Percentiles rank a stretch among this genome's conserved stretches.
phyloP scores from a whole-genome alignment of 2,888 invertebrate genomes.

The Meteorus colon region DNA sequence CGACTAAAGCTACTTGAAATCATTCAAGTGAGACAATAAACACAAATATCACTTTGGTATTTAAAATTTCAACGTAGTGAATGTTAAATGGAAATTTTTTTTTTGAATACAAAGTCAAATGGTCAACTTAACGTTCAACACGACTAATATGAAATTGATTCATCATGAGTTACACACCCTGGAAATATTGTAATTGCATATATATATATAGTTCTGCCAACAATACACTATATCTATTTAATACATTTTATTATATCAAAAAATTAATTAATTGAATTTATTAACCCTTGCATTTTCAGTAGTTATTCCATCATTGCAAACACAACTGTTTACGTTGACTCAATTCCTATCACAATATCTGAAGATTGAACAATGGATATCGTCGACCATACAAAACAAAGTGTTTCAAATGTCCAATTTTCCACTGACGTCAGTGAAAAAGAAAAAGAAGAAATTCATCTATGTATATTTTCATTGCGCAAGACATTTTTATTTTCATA shows the following conservation, averaged over 20 bases:
- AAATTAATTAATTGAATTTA: slow-evolving; percentile 51
- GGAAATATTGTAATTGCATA: slow-evolving; percentile 61
- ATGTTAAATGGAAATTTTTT: not conserved
- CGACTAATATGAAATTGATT: not conserved
- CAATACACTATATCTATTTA: slow-evolving; percentile 70
- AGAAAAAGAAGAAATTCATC: not conserved
- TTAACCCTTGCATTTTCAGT: not conserved
- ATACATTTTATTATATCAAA: slow-evolving; percentile 72
- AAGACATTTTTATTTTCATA: not conserved
- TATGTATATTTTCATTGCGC: not conserved
- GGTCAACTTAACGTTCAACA: not conserved
- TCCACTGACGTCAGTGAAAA: not conserved
- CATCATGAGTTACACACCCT: not conserved
- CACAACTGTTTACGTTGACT: too few relatives aligned
- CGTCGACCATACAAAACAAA: not conserved
- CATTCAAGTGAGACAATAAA: slow-evolving; percentile 19
- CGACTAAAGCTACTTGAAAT: slow-evolving; percentile 61
- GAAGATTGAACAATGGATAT: not conserved
- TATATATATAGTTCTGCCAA: slow-evolving; percentile 64
- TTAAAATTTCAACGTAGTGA: not conserved
- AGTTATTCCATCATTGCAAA: not conserved
- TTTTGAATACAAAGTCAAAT: not conserved
- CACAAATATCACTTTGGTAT: slow-evolving; percentile 32
- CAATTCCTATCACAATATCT: too few relatives aligned
- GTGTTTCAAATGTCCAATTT: slow-evolving; percentile 23